Percentiles rank a stretch among this genome's conserved stretches.
phyloP scores from a whole-genome alignment of 2,888 invertebrate genomes.

The Acanthococcus lagerstroemiae region DNA sequence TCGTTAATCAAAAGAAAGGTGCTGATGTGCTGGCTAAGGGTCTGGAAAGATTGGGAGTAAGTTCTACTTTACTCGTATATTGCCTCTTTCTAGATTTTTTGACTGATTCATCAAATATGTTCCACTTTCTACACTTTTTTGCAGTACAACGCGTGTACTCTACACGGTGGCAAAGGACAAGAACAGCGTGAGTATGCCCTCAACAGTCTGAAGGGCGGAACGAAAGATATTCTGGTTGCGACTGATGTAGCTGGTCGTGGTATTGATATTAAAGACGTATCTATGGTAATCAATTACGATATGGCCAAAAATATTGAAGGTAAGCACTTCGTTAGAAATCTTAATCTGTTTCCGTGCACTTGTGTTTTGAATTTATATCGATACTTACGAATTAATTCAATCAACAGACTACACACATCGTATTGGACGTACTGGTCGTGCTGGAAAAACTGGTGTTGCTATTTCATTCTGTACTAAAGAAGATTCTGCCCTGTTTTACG shows the following conservation, averaged over 20 bases:
- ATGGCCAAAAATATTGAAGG: constrained; percentile 99
- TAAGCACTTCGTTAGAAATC: too few relatives aligned
- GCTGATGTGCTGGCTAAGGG: constrained; percentile 96
- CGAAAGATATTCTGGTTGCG: constrained; percentile 96
- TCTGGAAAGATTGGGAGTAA: constrained; percentile 81
- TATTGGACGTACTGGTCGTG: constrained; percentile 97
- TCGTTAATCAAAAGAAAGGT: constrained; percentile 99
- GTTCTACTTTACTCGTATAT: constrained; percentile 37
- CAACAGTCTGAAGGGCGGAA: constrained; percentile 87
- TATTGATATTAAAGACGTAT: constrained; percentile 99
- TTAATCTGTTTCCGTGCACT: too few relatives aligned
- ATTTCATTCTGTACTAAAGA: constrained; percentile 96
- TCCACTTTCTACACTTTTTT: constrained; percentile 34
- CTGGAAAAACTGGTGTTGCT: constrained; percentile 93
- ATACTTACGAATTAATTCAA: too few relatives aligned
- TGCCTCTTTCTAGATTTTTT: constrained; percentile 2
- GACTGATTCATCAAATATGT: background rate
- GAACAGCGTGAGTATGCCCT: constrained; percentile 98
- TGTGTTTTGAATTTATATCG: too few relatives aligned
- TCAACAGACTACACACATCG: constrained; percentile 82
- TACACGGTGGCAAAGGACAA: constrained; percentile 99
- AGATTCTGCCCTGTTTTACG: constrained; percentile 89
- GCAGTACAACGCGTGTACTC: constrained; percentile 84
- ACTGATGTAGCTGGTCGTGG: constrained; percentile 99
- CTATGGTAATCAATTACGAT: constrained; percentile 97